Evolutionary conservation across 2,888 invertebrate genomes (phyloP).

Genomic region (Bruchidius siliquastri): DNA sequence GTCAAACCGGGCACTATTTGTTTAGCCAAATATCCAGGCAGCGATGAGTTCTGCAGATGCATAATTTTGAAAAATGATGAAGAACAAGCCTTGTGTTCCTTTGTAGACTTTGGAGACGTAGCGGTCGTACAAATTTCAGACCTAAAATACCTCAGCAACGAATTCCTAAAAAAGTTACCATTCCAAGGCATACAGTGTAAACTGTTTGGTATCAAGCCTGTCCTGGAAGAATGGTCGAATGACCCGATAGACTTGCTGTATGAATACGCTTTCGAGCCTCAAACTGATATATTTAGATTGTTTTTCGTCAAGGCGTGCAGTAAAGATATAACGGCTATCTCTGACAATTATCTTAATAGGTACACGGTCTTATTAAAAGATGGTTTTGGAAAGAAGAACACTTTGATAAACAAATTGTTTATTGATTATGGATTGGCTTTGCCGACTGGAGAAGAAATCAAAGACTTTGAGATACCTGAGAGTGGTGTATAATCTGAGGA

Average conservation of each 20-base stretch:
- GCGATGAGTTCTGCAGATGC: slow-evolving; percentile 46
- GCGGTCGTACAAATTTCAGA: slow-evolving; percentile 44
- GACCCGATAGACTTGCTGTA: slow-evolving; percentile 53
- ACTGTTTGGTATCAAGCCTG: slow-evolving; percentile 52
- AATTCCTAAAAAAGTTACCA: slow-evolving; percentile 53
- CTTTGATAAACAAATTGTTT: slow-evolving; percentile 51
- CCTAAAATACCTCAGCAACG: slow-evolving; percentile 50
- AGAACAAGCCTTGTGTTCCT: slow-evolving; percentile 53
- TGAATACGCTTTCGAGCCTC: slow-evolving; percentile 46
- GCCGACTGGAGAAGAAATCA: slow-evolving; percentile 23
- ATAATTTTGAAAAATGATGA: slow-evolving; percentile 44
- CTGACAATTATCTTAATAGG: slow-evolving; percentile 44
- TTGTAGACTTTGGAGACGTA: slow-evolving; percentile 61
- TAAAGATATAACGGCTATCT: slow-evolving; percentile 41
- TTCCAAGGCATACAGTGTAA: slow-evolving; percentile 61
- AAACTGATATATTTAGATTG: slow-evolving; percentile 43
- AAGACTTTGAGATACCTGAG: slow-evolving; percentile 25
- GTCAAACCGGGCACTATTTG: slow-evolving; percentile 48
- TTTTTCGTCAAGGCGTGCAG: slow-evolving; percentile 47
- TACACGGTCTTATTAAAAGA: slow-evolving; percentile 53
- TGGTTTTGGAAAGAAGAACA: slow-evolving; percentile 43
- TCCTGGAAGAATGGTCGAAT: slow-evolving; percentile 50
- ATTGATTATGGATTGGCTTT: slow-evolving; percentile 51
- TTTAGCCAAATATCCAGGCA: slow-evolving; percentile 50
- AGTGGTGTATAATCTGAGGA: slow-evolving; percentile 11